Base-by-base conservation (phyloP, 2,113 vertebrate genomes). In the Suricata suricatta region DNA sequence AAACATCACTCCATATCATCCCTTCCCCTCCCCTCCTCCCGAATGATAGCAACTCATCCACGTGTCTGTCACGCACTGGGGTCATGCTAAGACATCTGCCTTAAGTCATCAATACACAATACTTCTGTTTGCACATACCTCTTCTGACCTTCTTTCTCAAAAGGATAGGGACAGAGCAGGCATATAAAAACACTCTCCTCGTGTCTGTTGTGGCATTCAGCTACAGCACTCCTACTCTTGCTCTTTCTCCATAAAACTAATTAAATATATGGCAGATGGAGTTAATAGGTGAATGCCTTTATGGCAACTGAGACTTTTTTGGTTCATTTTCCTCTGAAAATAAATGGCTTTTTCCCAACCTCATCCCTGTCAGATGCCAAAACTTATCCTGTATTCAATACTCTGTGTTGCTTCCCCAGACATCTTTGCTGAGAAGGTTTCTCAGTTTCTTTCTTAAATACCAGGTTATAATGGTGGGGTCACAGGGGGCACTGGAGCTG, bases 321-420 rank as follows among this genome's bases (percentile, higher is more conserved):
- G 50, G 50, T 66, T 69, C 33, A 57, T 50, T 92, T 92, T 92
- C 54, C 57, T 57, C 16, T 86, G 72, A 82, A 79, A 66, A 89
- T 16, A 86, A 96, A 33, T n/a, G 38, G 44, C 57, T 68, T 93
- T 95, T 60, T 12, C 23, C 57, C 29, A 63, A 17, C 4, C 4
- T 11, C 29, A 54, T 63, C 7, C 27, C 47, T 21, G 16, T 33
- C 7, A 38, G 69, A 57, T 5, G 94, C 41, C 41, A 69, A 92
- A 86, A 44, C 33, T 14, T 35, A 64, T 25, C 38, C 35, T 80
- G 31, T 93, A 90, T 87, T 84, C 83, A 15, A 7, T 25, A 33
- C 38, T 66, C 16, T 14, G 13, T n/a, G 33, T 25, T 15, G 12
- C 63, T 63, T 82, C 72, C 68, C 87, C 19, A 77, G 47, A 68